phyloP scores from a whole-genome alignment of 1,140 invertebrate species.

The Dryas iulia region DNA sequence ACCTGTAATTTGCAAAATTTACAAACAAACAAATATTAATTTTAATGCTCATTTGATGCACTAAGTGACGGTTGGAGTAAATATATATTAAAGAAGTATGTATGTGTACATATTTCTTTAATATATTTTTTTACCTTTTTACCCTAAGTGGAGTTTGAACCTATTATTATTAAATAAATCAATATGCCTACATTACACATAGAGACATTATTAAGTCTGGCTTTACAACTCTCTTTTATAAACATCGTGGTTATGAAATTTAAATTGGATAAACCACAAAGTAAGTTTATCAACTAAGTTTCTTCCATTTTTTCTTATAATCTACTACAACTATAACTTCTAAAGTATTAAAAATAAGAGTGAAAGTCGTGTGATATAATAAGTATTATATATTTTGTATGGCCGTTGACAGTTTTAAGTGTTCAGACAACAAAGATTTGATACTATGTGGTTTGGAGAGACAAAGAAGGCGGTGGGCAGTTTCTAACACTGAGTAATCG shows the following conservation, averaged over 20 bases:
- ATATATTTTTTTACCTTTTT: too few relatives aligned
- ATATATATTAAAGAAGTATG: too few relatives aligned
- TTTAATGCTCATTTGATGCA: too few relatives aligned
- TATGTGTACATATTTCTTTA: too few relatives aligned
- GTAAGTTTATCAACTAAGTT: background rate
- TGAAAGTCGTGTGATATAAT: background rate
- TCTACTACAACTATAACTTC: background rate
- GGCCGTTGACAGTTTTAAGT: background rate
- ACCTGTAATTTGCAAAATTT: too few relatives aligned
- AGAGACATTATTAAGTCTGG: background rate
- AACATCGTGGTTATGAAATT: background rate
- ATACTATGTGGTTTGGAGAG: constrained; percentile 34
- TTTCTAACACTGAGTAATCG: constrained; percentile 32
- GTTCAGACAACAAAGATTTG: constrained; percentile 42
- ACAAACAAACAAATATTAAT: too few relatives aligned
- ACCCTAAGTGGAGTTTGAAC: too few relatives aligned
- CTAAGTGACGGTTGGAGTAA: too few relatives aligned
- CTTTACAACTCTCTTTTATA: background rate
- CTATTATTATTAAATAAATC: too few relatives aligned
- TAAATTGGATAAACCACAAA: background rate
- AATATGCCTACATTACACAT: too few relatives aligned
- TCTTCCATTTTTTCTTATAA: background rate
- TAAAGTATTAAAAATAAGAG: background rate
- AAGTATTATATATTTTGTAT: background rate
- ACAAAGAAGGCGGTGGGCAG: constrained; percentile 38